Base-by-base conservation (phyloP, 2,888 invertebrate genomes). In the Onchidella celtica region DNA sequence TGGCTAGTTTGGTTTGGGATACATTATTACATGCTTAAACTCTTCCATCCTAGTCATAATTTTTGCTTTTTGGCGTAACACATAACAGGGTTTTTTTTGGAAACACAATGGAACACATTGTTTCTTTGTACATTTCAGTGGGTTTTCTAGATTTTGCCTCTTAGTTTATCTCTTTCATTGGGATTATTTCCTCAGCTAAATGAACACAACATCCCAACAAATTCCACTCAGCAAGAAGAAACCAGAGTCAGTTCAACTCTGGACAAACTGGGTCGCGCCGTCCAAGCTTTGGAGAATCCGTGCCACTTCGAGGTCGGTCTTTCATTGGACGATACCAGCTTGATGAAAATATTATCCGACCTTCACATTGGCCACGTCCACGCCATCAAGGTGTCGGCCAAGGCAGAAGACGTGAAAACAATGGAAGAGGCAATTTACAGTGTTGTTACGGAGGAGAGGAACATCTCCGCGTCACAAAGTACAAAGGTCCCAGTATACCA, bases 231-330 rank as follows among this genome's bases (percentile, higher is more conserved):
- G 11, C 70, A 81, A 65, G 80, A 80, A 24, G 81, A 81, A 59
- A 55, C 17, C n/a, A 61, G 63, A 29, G 63, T 81, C 32, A 38
- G 11, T 32, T 3, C 4, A 11, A 72, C 69, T 27, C 63, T 81
- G 57, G 21, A 66, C 32, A 76, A 81, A 69, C 63, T 81, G 40
- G 72, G 76, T 40, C 36, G 40, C 3, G 81, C 81, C 1, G 81
- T 81, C 63, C 69, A 72, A 32, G 24, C 69, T 4, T 70, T 81
- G 55, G 81, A 81, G 40, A 47, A 76, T 1, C 81, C 81, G 9
- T 77, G 81, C 27, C 81, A 81, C 76, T 77, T 81, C 74, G 76
- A 76, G 36, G 77, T 77, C 2, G 69, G 76, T 14, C 81, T 81
- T 21, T 61, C 76, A 38, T 65, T 81, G 36, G 81, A 81, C 65